Evolutionary conservation across 1,140 invertebrate genomes (phyloP).

Genomic region (Phocides pigmalion): DNA sequence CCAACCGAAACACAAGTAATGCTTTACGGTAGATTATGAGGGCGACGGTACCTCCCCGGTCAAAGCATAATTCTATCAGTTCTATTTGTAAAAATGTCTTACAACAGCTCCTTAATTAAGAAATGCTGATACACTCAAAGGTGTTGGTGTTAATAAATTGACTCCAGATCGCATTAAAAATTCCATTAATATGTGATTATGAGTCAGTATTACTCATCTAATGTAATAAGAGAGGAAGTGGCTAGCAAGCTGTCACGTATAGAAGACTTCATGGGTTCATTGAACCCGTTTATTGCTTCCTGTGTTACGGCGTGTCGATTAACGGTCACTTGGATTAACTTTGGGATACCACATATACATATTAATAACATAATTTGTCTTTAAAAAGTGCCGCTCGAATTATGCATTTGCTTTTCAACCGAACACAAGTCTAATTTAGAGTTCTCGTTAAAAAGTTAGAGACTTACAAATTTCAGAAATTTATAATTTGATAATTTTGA

Average conservation of each 20-base stretch:
- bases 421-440: too few species aligned
- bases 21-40: too few species aligned
- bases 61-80: too few species aligned
- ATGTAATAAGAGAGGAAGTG: constrained; percentile 33
- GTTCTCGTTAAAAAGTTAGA: too few species aligned
- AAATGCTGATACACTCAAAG: too few species aligned
- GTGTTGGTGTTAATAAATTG: neutral
- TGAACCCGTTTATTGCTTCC: constrained; percentile 33
- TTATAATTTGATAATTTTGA: too few species aligned
- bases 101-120: too few species aligned
- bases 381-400: neutral
- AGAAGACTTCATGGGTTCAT: constrained; percentile 25
- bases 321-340: neutral
- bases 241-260: constrained; percentile 1
- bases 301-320: constrained; percentile 3
- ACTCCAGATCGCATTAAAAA: neutral
- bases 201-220: constrained; percentile 14
- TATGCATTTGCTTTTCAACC: too few species aligned
- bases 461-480: too few species aligned
- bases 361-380: neutral
- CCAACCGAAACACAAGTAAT: too few species aligned
- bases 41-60: too few species aligned
- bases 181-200: neutral
- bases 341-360: neutral
- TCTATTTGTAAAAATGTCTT: too few species aligned